A percentile compares a stretch with the other conserved stretches of the same genome.
Conservation (phyloP, 2,113 vertebrate species). For the Perognathus longimembris region DNA sequence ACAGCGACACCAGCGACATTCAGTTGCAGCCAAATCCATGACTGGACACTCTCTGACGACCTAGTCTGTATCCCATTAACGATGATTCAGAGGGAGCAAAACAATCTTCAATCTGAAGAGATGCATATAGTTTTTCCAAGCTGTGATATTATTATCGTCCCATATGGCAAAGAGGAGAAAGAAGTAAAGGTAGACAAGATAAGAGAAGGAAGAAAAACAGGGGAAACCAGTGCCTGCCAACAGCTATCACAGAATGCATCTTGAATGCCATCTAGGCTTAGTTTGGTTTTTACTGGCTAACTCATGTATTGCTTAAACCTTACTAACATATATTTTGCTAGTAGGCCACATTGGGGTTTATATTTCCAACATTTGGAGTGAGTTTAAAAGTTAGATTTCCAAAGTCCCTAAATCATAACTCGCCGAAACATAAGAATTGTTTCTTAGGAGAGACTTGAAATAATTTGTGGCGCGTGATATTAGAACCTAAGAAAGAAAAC, state of each 20-base stretch:
- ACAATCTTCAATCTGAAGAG: not conserved
- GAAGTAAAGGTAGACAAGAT: not conserved
- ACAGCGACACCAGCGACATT: too few relatives aligned
- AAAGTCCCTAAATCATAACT: not conserved
- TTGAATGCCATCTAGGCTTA: not conserved
- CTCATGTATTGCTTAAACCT: not conserved
- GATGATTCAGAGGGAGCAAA: not conserved
- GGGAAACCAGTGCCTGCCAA: not conserved
- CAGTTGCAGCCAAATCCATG: too few relatives aligned
- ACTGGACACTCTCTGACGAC: too few relatives aligned
- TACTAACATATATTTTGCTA: not conserved
- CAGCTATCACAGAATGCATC: not conserved
- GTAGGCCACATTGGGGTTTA: not conserved
- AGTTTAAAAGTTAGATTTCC: not conserved
- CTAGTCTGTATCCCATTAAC: constrained; percentile 4
- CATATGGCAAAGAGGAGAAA: not conserved
- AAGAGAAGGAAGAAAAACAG: rapidly evolving
- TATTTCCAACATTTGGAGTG: not conserved
- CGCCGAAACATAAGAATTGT: not conserved
- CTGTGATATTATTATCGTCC: not conserved
- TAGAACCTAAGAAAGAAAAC: constrained; percentile 6
- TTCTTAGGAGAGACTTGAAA: not conserved
- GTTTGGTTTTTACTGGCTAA: not conserved
- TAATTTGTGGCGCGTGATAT: constrained; percentile 33
- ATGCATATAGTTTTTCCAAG: not conserved